These are phyloP conservation scores for Amblyteles armatorius DNA, from an alignment of 2,888 invertebrate species.

Conservation along the genomic window DNA sequence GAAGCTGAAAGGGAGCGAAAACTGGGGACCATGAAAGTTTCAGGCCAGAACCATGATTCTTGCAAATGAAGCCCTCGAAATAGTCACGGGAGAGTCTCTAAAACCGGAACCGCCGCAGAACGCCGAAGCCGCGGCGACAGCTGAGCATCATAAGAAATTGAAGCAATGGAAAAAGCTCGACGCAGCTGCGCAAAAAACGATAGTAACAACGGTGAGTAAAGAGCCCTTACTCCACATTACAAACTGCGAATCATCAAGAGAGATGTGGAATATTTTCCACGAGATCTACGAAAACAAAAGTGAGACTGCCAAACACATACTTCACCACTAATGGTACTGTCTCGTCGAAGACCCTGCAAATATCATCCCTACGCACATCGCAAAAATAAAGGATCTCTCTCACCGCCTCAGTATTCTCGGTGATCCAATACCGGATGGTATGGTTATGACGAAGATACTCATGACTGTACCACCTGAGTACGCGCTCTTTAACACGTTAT, in stretches of 20 bases:
- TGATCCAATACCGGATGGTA: constrained; percentile 45
- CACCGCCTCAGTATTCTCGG: constrained; percentile 49
- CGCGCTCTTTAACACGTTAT: constrained; percentile 69
- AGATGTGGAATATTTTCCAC: constrained; percentile 75
- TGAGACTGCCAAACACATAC: constrained; percentile 69
- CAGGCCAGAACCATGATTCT: neutral
- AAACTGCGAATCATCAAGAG: constrained; percentile 70
- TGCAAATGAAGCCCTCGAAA: neutral
- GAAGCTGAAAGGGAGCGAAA: neutral
- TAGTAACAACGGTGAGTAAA: constrained; percentile 68
- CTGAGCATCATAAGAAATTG: neutral
- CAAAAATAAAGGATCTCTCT: constrained; percentile 65
- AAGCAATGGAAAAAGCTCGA: constrained; percentile 65
- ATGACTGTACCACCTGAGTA: constrained; percentile 51
- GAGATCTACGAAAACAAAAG: constrained; percentile 74
- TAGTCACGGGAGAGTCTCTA: neutral
- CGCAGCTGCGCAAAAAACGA: constrained; percentile 70
- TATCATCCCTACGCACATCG: constrained; percentile 67
- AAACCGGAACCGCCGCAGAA: neutral
- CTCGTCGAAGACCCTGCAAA: constrained; percentile 54
- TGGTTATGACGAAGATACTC: constrained; percentile 43
- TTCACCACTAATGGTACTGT: constrained; percentile 57
- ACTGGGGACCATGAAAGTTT: constrained; percentile 3
- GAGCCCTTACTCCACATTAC: constrained; percentile 70
- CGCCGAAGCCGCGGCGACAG: neutral